phyloP scores from a whole-genome alignment of 2,888 invertebrate species.

The Monochamus alternatus region DNA sequence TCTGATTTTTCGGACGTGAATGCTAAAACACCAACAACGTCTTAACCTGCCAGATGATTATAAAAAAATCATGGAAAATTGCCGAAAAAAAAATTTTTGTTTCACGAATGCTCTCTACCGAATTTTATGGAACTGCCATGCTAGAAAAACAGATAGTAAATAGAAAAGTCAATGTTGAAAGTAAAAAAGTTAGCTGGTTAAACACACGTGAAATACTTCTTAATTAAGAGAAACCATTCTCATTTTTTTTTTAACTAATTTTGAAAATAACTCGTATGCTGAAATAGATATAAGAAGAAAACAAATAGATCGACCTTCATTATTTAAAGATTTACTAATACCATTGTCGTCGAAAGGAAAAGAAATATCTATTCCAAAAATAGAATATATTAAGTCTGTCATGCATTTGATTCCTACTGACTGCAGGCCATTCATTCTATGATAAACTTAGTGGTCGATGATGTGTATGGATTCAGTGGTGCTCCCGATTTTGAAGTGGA shows the following conservation, averaged over 20 bases:
- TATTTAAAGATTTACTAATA: slow-evolving; percentile 38
- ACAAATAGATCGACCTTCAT: slow-evolving; percentile 36
- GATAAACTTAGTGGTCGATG: slow-evolving; percentile 17
- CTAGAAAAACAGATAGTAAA: slow-evolving; percentile 39
- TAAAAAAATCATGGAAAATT: slow-evolving; percentile 27
- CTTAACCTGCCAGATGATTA: slow-evolving; percentile 35
- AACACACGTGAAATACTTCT: slow-evolving; percentile 38
- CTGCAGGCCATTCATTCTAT: slow-evolving; percentile 29
- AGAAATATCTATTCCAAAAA: slow-evolving; percentile 31
- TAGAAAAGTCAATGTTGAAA: slow-evolving; percentile 39
- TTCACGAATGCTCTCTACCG: slow-evolving; percentile 32
- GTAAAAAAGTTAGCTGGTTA: slow-evolving; percentile 36
- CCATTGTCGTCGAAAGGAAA: slow-evolving; percentile 33
- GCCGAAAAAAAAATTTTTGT: slow-evolving; percentile 31
- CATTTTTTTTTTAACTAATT: slow-evolving; percentile 35
- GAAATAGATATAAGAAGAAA: slow-evolving; percentile 40
- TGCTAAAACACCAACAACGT: slow-evolving; percentile 28
- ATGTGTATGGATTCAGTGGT: slow-evolving; percentile 29
- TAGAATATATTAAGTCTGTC: slow-evolving; percentile 34
- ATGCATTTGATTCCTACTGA: slow-evolving; percentile 26
- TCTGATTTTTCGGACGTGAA: slow-evolving; percentile 35
- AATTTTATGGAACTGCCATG: slow-evolving; percentile 31
- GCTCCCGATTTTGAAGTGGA: slow-evolving; percentile 27
- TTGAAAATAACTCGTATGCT: slow-evolving; percentile 33
- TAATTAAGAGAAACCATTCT: slow-evolving; percentile 34